Conservation (phyloP, 2,113 vertebrate species). For the Menidia beryllina region DNA sequence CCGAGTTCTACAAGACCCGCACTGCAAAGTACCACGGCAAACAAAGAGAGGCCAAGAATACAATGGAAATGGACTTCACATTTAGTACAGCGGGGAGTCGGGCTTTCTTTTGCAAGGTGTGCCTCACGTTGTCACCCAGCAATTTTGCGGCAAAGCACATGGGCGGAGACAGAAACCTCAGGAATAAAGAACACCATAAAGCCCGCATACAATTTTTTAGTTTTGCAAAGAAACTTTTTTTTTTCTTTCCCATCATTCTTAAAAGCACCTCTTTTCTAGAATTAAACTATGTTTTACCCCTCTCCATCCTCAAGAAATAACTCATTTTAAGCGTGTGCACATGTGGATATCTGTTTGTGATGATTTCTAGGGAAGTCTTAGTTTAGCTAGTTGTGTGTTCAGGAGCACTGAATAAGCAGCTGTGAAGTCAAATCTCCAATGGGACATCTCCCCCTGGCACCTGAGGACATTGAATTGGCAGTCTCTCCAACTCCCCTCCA, state of each 20-base stretch:
- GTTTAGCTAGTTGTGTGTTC: background rate
- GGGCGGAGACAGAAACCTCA: background rate
- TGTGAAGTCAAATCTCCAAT: slow-evolving; percentile 14
- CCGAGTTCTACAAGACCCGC: slow-evolving; percentile 34
- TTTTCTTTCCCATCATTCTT: slow-evolving; percentile 13
- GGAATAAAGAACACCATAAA: slow-evolving; percentile 1
- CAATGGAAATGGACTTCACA: slow-evolving; percentile 21
- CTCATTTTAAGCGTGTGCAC: background rate
- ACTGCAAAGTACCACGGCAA: slow-evolving; percentile 31
- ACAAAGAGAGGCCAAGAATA: slow-evolving; percentile 11
- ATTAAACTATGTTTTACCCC: background rate
- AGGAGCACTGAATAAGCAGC: background rate
- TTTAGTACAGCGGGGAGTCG: slow-evolving; percentile 56
- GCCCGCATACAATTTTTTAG: background rate
- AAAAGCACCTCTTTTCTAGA: slow-evolving; percentile 1
- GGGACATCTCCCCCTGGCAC: slow-evolving; percentile 24
- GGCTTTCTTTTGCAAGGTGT: slow-evolving; percentile 37
- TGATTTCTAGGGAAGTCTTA: background rate
- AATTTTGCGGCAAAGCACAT: background rate
- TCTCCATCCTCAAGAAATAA: too few species aligned
- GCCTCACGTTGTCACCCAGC: background rate
- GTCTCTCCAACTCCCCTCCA: slow-evolving; percentile 12
- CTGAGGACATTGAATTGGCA: slow-evolving; percentile 7
- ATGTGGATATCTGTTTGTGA: background rate
- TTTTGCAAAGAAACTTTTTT: slow-evolving; percentile 21